Conservation (phyloP, 2,113 vertebrate species). For the Dipodomys ordii region DNA sequence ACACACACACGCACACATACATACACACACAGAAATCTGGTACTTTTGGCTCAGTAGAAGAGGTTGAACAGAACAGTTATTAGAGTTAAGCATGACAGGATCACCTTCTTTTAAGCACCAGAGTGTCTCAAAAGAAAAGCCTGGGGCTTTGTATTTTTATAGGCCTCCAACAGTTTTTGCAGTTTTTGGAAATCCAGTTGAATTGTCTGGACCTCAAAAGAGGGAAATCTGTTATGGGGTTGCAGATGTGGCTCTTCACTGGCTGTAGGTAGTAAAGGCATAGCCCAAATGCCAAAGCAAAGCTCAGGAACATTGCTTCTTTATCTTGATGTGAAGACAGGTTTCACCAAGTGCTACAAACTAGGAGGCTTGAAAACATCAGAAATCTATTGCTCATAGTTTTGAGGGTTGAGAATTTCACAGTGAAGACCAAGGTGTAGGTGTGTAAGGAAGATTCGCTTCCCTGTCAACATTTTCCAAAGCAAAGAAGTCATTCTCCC, state of each 20-base stretch:
- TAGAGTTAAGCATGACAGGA: not conserved
- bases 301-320: not conserved
- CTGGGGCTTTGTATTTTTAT: not conserved
- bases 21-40: not conserved
- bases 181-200: slow-evolving; percentile 1
- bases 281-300: not conserved
- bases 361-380: not conserved
- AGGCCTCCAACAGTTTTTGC: not conserved
- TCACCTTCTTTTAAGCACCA: not conserved
- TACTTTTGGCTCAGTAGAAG: not conserved
- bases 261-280: not conserved
- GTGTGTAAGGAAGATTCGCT: too few species aligned
- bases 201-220: not conserved
- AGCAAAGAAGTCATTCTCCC: not conserved
- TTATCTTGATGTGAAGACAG: not conserved
- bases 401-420: not conserved
- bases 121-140: not conserved
- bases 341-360: not conserved
- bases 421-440: not conserved
- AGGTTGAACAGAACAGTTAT: not conserved
- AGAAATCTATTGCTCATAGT: not conserved
- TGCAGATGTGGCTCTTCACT: not conserved
- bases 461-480: not conserved
- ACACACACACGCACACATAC: too few species aligned
- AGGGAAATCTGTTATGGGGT: not conserved